Evolutionary conservation across 1,140 invertebrate genomes (phyloP), one percentile per base, ranked within the genome.

Genomic region (Sycophila sp.): DNA sequence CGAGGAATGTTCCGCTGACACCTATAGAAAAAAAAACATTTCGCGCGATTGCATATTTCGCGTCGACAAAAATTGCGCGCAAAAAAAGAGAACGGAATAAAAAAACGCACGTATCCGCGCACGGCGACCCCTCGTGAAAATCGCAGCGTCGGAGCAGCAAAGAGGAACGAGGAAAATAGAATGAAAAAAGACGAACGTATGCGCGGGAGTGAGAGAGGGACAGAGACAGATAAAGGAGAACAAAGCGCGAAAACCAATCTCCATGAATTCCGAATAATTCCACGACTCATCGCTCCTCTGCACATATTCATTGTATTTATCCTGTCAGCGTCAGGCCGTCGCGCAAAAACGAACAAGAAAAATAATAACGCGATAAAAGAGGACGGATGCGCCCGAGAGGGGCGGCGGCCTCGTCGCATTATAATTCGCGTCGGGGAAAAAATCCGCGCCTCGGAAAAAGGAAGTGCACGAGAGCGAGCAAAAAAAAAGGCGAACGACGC

Each of bases 211-310:
- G n/a, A n/a, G n/a, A n/a, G n/a, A n/a, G n/a, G n/a, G n/a, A n/a
- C n/a, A n/a, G n/a, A n/a, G n/a, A n/a, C n/a, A n/a, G n/a, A n/a
- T n/a, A 32, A 24, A 17, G 28, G 56, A 45, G 55, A 51, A 58
- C 65, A 68, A 68, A 68, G 42, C 42, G 34, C 45, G 56, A 69
- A 69, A 69, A 60, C 45, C 66, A 69, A 69, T 69, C 58, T 69
- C 66, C 66, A 69, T 69, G 66, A 69, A 69, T 69, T 59, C 24
- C 66, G 34, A 69, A 69, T 60, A 69, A 69, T 69, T 62, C 66
- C 47, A 51, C 56, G 66, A 69, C 56, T 69, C 66, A 60, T 69
- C 66, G 45, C 56, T 69, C 34, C 66, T 60, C 56, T 28, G 66
- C 66, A 60, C 45, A 53, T 69, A 69, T 69, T 69, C 66, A 62